phyloP scores from a whole-genome alignment of 2,797 vertebrate species.

The Telmatherina bonti region DNA sequence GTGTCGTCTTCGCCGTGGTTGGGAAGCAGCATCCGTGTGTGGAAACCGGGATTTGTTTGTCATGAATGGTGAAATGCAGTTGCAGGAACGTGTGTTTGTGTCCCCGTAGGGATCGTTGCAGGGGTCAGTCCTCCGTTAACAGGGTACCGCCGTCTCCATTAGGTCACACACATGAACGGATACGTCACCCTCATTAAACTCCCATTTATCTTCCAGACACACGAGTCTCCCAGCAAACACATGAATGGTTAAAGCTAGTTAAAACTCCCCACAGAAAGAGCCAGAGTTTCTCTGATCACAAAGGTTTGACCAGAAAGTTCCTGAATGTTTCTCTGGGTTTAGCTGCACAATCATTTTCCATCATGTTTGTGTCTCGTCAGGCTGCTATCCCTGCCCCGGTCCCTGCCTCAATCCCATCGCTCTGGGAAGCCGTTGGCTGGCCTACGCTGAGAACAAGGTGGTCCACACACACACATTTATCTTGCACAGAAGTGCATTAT shows the following conservation, averaged over 20 bases:
- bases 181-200: conserved; percentile 73
- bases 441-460: conserved; percentile 99
- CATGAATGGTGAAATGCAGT: neutral
- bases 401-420: conserved; percentile 97
- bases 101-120: conserved; percentile 79
- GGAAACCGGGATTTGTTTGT: conserved; percentile 19
- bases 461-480: conserved; percentile 40
- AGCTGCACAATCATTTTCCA: neutral
- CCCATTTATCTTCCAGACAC: conserved; percentile 77
- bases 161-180: conserved; percentile 64
- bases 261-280: conserved; percentile 31
- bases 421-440: conserved; percentile 96
- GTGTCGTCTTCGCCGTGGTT: neutral
- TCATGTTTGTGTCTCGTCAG: conserved; percentile 77
- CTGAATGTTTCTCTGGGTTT: neutral
- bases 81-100: conserved; percentile 30
- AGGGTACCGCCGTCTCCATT: conserved; percentile 77
- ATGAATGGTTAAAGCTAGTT: conserved; percentile 69
- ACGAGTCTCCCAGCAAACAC: conserved; percentile 60
- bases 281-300: conserved; percentile 3
- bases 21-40: conserved; percentile 32
- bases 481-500: conserved; percentile 50
- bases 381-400: conserved; percentile 97
- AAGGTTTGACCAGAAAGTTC: conserved; percentile 8
- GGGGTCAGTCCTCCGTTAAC: conserved; percentile 81